phyloP scores from a whole-genome alignment of 2,888 invertebrate species.

The Pheosia tremula region DNA sequence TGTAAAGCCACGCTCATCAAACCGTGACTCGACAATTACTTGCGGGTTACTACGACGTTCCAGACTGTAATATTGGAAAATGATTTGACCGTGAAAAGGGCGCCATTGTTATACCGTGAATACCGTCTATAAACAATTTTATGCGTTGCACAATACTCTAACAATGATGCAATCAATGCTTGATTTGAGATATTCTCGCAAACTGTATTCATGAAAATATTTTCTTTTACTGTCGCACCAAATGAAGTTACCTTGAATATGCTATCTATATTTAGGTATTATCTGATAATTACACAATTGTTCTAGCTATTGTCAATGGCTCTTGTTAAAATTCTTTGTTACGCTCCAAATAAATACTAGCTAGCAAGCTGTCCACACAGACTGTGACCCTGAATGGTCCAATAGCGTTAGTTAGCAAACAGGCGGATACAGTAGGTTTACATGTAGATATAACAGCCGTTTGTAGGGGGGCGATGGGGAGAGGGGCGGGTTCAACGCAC shows the following conservation, averaged over 20 bases:
- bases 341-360: slow-evolving; percentile 33
- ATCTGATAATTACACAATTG: slow-evolving; percentile 36
- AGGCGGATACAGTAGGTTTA: slow-evolving; percentile 52
- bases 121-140: not conserved
- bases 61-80: slow-evolving; percentile 53
- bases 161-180: slow-evolving; percentile 2
- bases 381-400: slow-evolving; percentile 57
- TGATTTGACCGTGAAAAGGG: slow-evolving; percentile 67
- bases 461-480: slow-evolving; percentile 45
- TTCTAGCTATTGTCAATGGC: slow-evolving; percentile 30
- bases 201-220: not conserved
- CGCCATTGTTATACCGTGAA: slow-evolving; percentile 33
- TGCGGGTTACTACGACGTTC: slow-evolving; percentile 51
- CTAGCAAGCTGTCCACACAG: slow-evolving; percentile 49
- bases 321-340: slow-evolving; percentile 37
- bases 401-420: slow-evolving; percentile 57
- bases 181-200: not conserved
- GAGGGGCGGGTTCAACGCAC: slow-evolving; percentile 77
- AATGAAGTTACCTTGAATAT: slow-evolving; percentile 27
- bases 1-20: slow-evolving; percentile 48
- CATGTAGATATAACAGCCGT: slow-evolving; percentile 49
- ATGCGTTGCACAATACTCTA: slow-evolving; percentile 2
- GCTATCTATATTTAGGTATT: slow-evolving; percentile 16
- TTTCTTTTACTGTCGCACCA: not conserved
- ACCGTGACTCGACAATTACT: slow-evolving; percentile 65